These are phyloP conservation scores for Drosophila nigrodunni DNA, from an alignment of 1,140 invertebrate genomes.

Conservation along the genomic window DNA sequence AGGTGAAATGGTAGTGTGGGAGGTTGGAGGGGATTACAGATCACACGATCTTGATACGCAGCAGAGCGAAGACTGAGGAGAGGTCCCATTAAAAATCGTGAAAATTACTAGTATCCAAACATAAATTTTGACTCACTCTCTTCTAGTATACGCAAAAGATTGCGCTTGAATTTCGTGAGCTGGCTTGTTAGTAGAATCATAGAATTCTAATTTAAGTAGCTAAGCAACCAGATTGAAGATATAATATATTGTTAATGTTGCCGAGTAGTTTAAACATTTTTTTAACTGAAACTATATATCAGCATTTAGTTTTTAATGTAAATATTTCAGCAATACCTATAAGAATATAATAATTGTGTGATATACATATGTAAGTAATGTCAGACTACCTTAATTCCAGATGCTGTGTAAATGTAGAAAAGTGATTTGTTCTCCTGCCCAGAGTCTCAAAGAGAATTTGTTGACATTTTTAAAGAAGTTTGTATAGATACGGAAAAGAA, in stretches of 20 bases:
- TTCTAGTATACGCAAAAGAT: constrained; percentile 50
- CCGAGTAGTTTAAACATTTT: neutral
- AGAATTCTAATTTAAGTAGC: neutral
- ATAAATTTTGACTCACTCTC: constrained; percentile 5
- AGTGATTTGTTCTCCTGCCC: no score
- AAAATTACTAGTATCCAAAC: constrained; percentile 45
- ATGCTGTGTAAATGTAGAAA: no score
- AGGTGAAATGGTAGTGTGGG: neutral
- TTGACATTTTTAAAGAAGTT: no score
- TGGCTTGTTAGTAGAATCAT: constrained; percentile 55
- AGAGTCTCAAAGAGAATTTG: no score
- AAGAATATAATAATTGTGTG: no score
- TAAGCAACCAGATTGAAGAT: neutral
- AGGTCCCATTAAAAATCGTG: constrained; percentile 45
- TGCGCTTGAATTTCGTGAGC: constrained; percentile 59
- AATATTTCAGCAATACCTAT: no score
- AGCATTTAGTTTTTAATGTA: no score
- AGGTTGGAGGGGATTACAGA: constrained; percentile 30
- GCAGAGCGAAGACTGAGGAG: constrained; percentile 3
- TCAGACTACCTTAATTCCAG: no score
- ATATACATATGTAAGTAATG: no score
- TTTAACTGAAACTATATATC: no score
- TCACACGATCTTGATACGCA: constrained; percentile 73
- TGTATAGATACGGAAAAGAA: no score
- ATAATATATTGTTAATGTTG: neutral